Evolutionary conservation across 1,140 invertebrate species (phyloP), one percentile per base, ranked within the genome.

Genomic region (Drosophila tristis): DNA sequence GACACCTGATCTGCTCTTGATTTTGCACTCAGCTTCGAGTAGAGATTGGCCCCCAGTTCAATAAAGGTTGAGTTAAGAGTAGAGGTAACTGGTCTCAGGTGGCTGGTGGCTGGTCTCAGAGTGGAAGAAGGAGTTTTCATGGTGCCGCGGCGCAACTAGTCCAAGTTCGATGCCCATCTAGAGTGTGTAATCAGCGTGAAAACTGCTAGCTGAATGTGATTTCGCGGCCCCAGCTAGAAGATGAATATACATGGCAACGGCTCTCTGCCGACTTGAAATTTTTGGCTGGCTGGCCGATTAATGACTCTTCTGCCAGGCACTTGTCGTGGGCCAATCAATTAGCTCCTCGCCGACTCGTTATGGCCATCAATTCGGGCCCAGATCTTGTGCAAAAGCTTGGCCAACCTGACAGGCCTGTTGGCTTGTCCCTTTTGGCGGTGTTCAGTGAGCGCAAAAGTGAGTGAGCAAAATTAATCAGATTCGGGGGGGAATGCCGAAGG

Each of bases 181-280:
- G 65, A 58, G 67, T 58, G 65, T 50, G 53, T 58, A 70, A 71
- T 71, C 65, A 15, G 65, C 44, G 35, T 68, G n/a, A 70, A 57
- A 68, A 56, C 31, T 42, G 13, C 35, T 5, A n/a, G 59, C 20
- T 11, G 29, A 25, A 9, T 26, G 11, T 31, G 16, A 31, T 43
- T 67, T 43, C 13, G 50, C 13, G 66, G 31, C 63, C 63, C 20
- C 20, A 35, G 9, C n/a, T 15, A 2, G 5, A 5, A 11, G 23
- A 23, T 44, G n/a, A 48, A 39, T 11, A 39, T 39, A 39, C 16
- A 16, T 16, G 16, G 35, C 11, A 5, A 13, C 35, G 11, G 35
- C 11, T 39, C 35, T 11, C 4, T 13, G 35, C 4, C 4, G 26
- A 29, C 5, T 29, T 29, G 5, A 29, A 7, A 29, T 29, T 6